phyloP scores from a whole-genome alignment of 2,888 invertebrate genomes.

The Pristionchus exspectatus region DNA sequence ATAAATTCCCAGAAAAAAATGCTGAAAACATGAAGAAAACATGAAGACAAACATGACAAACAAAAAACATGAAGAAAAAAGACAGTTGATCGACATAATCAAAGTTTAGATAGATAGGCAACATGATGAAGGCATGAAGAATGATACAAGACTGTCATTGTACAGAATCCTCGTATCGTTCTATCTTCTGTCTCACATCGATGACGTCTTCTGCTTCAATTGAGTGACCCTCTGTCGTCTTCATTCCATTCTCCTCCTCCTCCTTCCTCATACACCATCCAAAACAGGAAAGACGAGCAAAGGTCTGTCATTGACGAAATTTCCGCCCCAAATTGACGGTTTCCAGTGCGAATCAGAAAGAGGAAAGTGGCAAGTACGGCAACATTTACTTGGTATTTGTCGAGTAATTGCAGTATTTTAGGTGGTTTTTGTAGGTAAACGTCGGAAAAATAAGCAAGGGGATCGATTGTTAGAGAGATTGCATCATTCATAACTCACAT shows the following conservation, averaged over 20 bases:
- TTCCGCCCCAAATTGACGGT: neutral
- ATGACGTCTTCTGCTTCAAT: conserved; percentile 6
- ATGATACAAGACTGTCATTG: no score
- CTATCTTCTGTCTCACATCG: neutral
- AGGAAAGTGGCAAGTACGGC: neutral
- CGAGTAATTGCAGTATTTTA: neutral
- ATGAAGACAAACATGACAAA: no score
- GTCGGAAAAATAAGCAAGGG: neutral
- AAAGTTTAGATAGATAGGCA: no score
- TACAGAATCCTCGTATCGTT: no score
- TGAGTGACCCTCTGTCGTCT: neutral
- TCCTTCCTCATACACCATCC: neutral
- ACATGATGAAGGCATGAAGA: no score
- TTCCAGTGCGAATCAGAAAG: neutral
- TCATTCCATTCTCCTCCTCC: neutral
- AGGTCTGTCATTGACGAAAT: neutral
- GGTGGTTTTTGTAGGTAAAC: no score
- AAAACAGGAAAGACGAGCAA: conserved; percentile 45
- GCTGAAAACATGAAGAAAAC: no score
- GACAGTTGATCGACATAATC: no score
- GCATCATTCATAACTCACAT: conserved; percentile 46
- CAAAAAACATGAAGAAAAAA: no score
- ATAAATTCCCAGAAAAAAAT: no score
- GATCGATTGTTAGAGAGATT: neutral
- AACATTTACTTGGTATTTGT: neutral